phyloP scores from a whole-genome alignment of 2,113 vertebrate genomes.

The Carassius gibelio region DNA sequence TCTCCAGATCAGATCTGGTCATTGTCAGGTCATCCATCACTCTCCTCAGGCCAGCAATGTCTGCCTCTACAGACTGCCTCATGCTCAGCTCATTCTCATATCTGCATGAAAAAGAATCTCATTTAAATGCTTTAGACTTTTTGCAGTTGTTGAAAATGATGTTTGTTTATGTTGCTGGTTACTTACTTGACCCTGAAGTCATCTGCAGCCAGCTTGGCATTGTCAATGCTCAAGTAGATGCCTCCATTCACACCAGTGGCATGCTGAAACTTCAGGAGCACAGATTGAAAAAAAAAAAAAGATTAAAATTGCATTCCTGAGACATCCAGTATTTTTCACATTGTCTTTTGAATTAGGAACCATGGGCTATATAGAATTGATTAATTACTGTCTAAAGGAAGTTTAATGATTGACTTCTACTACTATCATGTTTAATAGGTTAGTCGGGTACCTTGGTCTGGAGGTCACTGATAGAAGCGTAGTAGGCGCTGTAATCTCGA shows the following conservation, averaged over 20 bases:
- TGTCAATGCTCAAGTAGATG: conserved; percentile 74
- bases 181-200: conserved; percentile 82
- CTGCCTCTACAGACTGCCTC: conserved; percentile 78
- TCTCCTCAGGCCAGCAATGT: conserved; percentile 76
- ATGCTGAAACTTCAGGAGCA: conserved; percentile 64
- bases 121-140: background rate
- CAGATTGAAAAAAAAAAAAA: background rate
- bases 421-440: background rate
- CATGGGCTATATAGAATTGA: background rate
- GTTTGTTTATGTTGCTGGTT: background rate
- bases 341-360: background rate
- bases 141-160: background rate
- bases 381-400: background rate
- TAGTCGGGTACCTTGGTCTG: conserved; percentile 28
- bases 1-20: conserved; percentile 72
- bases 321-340: background rate
- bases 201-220: conserved; percentile 78
- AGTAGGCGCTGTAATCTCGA: conserved; percentile 10
- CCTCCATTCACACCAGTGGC: conserved; percentile 67
- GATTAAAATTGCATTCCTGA: background rate
- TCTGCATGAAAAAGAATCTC: conserved; percentile 59
- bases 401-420: conserved; percentile 9
- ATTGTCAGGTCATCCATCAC: conserved; percentile 76
- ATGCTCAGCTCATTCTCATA: conserved; percentile 76
- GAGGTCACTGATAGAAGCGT: conserved; percentile 19